Base-by-base conservation (phyloP, 2,113 vertebrate species). In the Anolis sagrei region DNA sequence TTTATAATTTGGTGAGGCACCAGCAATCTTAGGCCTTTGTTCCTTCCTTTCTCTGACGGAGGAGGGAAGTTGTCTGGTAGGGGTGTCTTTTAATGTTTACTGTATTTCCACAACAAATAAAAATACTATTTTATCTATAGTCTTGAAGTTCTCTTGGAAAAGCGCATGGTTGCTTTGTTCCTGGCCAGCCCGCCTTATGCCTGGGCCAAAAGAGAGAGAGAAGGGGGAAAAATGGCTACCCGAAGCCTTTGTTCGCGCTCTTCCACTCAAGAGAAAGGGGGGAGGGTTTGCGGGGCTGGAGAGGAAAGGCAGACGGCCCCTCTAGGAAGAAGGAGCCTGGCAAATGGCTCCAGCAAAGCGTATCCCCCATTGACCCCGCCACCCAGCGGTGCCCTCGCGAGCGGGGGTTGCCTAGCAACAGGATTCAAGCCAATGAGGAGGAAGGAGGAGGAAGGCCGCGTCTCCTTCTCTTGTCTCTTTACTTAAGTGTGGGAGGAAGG, bases 361-460 rank as follows among this genome's bases (percentile, higher is more conserved):
- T 23, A 48, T 48, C 39, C 32, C 81, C 81, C 81, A 13, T 13
- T 54, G 54, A 87, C 54, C 69, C 66, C 80, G 25, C 54, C 18
- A 58, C 54, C 19, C 25, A 25, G 44, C 4, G 54, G 54, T 32
- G 61, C 61, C 74, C 49, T 27, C 21, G 36, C 68, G 3, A 8
- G 2, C 9, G 21, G 64, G 62, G 68, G 86, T 74, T 83, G 76
- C 86, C 78, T 79, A 79, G 81, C 81, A 79, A 87, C 68, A 27
- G 69, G 19, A 21, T 19, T 25, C 68, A 4, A 79, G 54, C 80
- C 81, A 79, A 74, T 64, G 68, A 79, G 34, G n/a, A 51, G 34
- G 39, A 80, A 72, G 54, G 54, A 58, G 54, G 54, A 58, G 54
- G 54, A 58, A 49, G 72, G 21, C 62, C 39, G 83, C 8, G 44